Evolutionary conservation across 2,888 invertebrate species (phyloP).

Genomic region (Octonoba sinensis): DNA sequence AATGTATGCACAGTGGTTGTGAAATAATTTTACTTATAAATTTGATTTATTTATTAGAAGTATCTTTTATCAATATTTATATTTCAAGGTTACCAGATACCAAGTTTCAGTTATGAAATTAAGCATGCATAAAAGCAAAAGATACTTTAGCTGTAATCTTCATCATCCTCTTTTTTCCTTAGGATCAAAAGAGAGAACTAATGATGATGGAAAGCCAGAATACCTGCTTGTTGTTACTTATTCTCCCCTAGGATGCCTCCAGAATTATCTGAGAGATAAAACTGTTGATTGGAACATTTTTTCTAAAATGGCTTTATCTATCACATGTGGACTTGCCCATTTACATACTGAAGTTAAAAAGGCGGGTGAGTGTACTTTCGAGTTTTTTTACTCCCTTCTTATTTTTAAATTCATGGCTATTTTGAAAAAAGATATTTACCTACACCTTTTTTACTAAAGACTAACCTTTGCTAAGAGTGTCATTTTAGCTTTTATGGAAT

Average conservation of each 20-base stretch:
- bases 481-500: too few relatives aligned
- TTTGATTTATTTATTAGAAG: too few relatives aligned
- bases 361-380: constrained; percentile 74
- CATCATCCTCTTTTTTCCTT: constrained; percentile 31
- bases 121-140: too few relatives aligned
- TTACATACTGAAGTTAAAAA: constrained; percentile 82
- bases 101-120: too few relatives aligned
- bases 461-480: too few relatives aligned
- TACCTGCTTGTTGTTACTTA: constrained; percentile 84
- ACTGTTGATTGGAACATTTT: constrained; percentile 81
- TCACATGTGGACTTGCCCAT: constrained; percentile 86
- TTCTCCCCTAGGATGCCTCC: constrained; percentile 81
- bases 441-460: too few relatives aligned
- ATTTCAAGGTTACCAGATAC: too few relatives aligned
- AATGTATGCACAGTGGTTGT: too few relatives aligned
- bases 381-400: not conserved
- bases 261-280: constrained; percentile 80
- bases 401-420: too few relatives aligned
- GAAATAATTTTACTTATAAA: too few relatives aligned
- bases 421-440: too few relatives aligned
- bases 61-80: too few relatives aligned
- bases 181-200: constrained; percentile 81
- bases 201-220: constrained; percentile 78
- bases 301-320: constrained; percentile 82
- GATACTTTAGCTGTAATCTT: not conserved